Percentiles rank a stretch among this genome's conserved stretches.
These are phyloP conservation scores for Python bivittatus DNA, from an alignment of 2,113 vertebrate genomes.

Conservation along the genomic window DNA sequence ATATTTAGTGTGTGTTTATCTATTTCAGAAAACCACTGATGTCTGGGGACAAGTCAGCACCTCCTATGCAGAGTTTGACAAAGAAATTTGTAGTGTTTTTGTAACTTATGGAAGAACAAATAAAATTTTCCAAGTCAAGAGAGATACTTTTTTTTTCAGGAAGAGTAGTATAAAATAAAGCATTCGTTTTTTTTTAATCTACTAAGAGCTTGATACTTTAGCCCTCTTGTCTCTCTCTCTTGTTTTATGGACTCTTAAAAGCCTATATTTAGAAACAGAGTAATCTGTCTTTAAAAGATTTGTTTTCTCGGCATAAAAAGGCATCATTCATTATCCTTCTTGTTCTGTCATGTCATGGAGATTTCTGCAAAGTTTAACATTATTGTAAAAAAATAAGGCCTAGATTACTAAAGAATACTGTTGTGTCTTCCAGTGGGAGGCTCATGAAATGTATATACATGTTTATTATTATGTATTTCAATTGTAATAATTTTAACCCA, in stretches of 20 bases:
- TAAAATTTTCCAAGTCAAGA: not conserved
- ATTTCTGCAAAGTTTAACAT: conserved; percentile 28
- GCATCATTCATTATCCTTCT: conserved; percentile 5
- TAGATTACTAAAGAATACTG: conserved; percentile 25
- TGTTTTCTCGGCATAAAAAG: conserved; percentile 12
- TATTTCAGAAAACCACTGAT: not conserved
- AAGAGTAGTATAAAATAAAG: not conserved
- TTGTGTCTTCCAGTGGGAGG: conserved; percentile 37
- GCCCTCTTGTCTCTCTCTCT: not conserved
- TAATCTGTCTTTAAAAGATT: conserved; percentile 16
- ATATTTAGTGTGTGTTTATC: too few relatives aligned
- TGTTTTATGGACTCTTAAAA: conserved; percentile 16
- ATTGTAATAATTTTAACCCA: not conserved
- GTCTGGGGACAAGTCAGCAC: not conserved
- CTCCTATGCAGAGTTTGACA: not conserved
- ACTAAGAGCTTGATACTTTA: conserved; percentile 1
- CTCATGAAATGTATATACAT: conserved; percentile 29
- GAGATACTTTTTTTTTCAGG: not conserved
- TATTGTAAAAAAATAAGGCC: conserved; percentile 25
- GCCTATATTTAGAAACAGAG: conserved; percentile 23
- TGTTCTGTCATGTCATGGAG: conserved; percentile 1
- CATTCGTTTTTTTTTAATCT: not conserved
- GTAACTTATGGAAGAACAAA: not conserved
- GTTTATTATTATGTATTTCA: conserved; percentile 40
- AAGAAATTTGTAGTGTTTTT: not conserved